phyloP scores from a whole-genome alignment of 2,797 vertebrate species.

The Nyctibius grandis region DNA sequence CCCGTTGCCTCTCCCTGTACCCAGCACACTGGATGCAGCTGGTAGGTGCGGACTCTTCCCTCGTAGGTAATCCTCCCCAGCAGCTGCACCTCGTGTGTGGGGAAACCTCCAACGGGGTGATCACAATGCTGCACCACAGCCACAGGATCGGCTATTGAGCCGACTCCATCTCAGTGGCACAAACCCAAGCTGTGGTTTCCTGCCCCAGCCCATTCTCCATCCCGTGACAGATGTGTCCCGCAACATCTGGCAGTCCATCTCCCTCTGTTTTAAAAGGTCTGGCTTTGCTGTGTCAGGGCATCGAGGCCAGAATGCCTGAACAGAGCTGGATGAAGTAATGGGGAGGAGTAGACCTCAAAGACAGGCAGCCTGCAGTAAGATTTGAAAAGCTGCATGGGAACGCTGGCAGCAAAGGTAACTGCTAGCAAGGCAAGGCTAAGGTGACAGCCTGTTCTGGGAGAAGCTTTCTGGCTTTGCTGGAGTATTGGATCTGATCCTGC shows the following conservation, averaged over 20 bases:
- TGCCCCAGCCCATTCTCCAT: fast-evolving
- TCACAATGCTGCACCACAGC: not conserved
- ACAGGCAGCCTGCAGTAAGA: not conserved
- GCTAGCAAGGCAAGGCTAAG: not conserved
- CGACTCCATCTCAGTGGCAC: fast-evolving
- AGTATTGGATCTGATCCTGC: not conserved
- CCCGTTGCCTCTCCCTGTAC: fast-evolving
- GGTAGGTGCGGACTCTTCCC: fast-evolving
- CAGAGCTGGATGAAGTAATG: not conserved
- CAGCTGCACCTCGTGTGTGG: not conserved
- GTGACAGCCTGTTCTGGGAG: not conserved
- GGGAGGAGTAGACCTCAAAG: not conserved
- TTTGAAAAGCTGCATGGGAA: not conserved
- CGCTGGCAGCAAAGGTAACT: not conserved
- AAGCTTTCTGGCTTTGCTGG: not conserved
- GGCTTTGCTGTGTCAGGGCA: fast-evolving
- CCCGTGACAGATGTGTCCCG: not conserved
- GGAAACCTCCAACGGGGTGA: not conserved
- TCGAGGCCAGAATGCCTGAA: not conserved
- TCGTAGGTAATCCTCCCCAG: not conserved
- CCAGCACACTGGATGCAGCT: not conserved
- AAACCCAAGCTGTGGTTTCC: not conserved
- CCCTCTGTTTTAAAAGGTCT: not conserved
- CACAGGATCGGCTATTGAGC: fast-evolving
- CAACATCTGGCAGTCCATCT: not conserved